Conservation (phyloP, 2,888 invertebrate genomes). For the Cheilosia urbana region DNA sequence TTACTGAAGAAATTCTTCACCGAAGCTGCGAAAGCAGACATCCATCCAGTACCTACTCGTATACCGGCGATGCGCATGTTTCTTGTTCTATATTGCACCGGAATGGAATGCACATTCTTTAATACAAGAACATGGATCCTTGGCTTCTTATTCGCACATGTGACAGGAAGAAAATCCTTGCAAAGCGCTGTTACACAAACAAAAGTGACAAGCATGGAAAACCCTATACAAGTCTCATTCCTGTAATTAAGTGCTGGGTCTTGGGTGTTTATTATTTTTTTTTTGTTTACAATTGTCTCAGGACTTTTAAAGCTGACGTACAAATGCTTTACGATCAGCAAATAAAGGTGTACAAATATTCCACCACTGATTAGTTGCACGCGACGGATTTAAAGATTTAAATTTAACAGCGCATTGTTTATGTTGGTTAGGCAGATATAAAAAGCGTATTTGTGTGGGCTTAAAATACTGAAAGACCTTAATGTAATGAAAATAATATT, state of each 20-base stretch:
- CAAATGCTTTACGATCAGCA: too few species aligned
- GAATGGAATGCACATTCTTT: constrained; percentile 25
- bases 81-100: constrained; percentile 21
- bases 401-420: too few species aligned
- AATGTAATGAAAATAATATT: too few species aligned
- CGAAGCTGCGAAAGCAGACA: not conserved
- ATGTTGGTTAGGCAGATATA: too few species aligned
- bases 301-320: not conserved
- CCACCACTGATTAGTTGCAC: too few species aligned
- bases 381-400: too few species aligned
- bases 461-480: too few species aligned
- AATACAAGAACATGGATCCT: not conserved
- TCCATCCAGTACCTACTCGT: not conserved
- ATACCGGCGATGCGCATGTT: too few species aligned
- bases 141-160: not conserved
- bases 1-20: constrained; percentile 8
- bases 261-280: not conserved
- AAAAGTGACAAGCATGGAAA: not conserved
- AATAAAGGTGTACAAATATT: too few species aligned
- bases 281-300: not conserved
- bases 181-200: not conserved
- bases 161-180: constrained; percentile 13
- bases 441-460: too few species aligned
- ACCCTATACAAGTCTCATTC: not conserved
- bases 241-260: not conserved